phyloP scores from a whole-genome alignment of 2,797 vertebrate species.

The Characodon lateralis region DNA sequence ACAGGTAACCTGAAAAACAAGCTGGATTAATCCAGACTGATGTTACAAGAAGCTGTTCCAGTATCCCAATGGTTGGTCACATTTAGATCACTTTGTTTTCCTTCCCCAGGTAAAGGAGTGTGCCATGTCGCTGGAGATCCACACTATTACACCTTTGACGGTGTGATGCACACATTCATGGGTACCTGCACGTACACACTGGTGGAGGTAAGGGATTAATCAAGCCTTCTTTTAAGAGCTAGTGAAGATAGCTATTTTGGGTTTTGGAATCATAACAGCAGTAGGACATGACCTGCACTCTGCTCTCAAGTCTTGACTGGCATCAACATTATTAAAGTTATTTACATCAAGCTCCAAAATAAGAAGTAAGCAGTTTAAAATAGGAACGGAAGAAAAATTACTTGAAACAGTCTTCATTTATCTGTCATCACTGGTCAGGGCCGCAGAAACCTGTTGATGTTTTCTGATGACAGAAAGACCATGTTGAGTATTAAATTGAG shows the following conservation, averaged over 20 bases:
- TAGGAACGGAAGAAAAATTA: not conserved
- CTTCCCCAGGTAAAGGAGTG: slow-evolving; percentile 76
- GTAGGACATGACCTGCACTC: not conserved
- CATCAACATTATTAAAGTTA: not conserved
- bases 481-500: not conserved
- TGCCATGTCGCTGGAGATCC: slow-evolving; percentile 84
- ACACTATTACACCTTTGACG: slow-evolving; percentile 87
- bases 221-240: not conserved
- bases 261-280: not conserved
- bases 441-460: not conserved
- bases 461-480: not conserved
- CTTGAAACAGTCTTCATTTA: no score
- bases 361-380: not conserved
- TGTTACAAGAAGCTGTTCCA: not conserved
- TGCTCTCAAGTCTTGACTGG: not conserved
- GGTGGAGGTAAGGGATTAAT: slow-evolving; percentile 65
- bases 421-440: not conserved
- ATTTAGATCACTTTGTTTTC: not conserved
- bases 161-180: slow-evolving; percentile 82
- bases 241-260: no score
- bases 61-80: not conserved
- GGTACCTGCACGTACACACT: slow-evolving; percentile 85
- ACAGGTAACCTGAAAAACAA: slow-evolving; percentile 69
- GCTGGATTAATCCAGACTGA: not conserved
- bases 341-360: not conserved